A percentile compares a stretch with the other conserved stretches of the same genome.
These are phyloP conservation scores for Trypoxylus dichotomus DNA, from an alignment of 1,140 invertebrate species.

Conservation along the genomic window DNA sequence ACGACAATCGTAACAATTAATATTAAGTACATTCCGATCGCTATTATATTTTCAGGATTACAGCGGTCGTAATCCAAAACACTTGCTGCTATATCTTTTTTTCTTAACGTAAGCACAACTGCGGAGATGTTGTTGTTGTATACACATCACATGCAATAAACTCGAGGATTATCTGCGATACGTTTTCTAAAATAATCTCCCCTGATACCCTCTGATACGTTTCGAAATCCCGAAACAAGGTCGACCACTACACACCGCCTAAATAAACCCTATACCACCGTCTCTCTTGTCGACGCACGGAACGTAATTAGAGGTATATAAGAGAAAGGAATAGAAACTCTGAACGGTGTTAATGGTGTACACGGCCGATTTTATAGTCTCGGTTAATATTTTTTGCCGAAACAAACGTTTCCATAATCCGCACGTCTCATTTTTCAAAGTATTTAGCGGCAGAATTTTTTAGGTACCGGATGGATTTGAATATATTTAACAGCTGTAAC, in stretches of 20 bases:
- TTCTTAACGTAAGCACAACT: background rate
- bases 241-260: background rate
- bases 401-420: constrained; percentile 4
- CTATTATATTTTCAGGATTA: constrained; percentile 23
- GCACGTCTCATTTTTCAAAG: background rate
- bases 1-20: constrained; percentile 22
- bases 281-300: background rate
- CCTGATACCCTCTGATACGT: background rate
- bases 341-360: background rate
- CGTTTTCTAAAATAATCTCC: constrained; percentile 11
- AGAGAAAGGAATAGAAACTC: background rate
- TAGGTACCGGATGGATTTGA: no score
- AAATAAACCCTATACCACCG: background rate
- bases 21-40: constrained; percentile 15
- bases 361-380: background rate
- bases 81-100: background rate
- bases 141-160: constrained; percentile 5
- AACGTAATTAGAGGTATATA: background rate
- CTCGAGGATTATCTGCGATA: background rate
- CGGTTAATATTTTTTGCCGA: background rate
- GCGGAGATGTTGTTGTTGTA: background rate
- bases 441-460: background rate
- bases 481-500: no score
- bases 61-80: constrained; percentile 1
- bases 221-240: constrained; percentile 19